Conservation (phyloP, 2,113 vertebrate species). For the Sitta europaea region DNA sequence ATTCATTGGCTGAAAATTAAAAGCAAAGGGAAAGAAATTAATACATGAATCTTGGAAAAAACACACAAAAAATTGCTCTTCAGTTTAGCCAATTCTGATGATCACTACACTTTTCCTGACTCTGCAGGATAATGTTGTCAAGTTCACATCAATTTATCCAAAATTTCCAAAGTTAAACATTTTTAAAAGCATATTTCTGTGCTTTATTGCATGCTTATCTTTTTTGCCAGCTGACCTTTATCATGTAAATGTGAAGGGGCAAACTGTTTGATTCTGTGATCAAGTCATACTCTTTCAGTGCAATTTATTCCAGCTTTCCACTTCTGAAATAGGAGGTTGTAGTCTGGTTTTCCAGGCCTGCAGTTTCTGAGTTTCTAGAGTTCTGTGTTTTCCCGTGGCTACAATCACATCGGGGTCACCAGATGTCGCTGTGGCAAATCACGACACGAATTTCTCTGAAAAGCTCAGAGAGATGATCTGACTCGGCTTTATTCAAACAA, state of each 20-base stretch:
- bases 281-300: neutral
- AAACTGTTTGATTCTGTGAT: neutral
- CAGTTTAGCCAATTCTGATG: neutral
- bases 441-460: no score
- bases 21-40: neutral
- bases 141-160: neutral
- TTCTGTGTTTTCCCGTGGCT: no score
- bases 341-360: no score
- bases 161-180: neutral
- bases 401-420: no score
- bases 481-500: no score
- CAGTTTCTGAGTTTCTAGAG: no score
- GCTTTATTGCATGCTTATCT: neutral
- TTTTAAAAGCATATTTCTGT: neutral
- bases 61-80: neutral
- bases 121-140: neutral
- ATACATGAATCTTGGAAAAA: neutral
- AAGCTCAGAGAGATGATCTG: no score
- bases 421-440: no score
- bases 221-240: constrained; percentile 47
- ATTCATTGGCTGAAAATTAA: neutral
- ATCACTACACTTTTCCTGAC: neutral
- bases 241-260: constrained; percentile 34
- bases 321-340: neutral
- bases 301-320: neutral